A percentile compares a stretch with the other conserved stretches of the same genome.
Conservation (phyloP, 1,140 invertebrate species). For the Apolygus lucorum region DNA sequence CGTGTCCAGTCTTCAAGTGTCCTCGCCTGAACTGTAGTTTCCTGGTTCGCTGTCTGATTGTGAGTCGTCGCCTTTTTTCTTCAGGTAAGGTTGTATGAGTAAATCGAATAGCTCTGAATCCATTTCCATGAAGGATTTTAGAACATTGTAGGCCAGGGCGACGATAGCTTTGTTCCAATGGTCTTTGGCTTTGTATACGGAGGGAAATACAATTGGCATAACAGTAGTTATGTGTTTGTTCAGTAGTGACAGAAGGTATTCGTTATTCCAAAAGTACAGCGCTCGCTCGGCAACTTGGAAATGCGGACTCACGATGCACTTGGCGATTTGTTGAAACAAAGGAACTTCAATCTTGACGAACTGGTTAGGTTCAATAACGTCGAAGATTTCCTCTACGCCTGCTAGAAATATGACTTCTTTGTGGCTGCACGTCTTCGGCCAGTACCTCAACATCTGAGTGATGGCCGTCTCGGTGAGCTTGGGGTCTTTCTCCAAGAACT, state of each 20-base stretch:
- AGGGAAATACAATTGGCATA: slow-evolving; percentile 92
- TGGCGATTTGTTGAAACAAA: slow-evolving; percentile 91
- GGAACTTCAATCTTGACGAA: slow-evolving; percentile 97
- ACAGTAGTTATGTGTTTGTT: slow-evolving; percentile 85
- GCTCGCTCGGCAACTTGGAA: slow-evolving; percentile 88
- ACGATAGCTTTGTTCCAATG: slow-evolving; percentile 99
- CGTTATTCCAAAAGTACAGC: slow-evolving; percentile 93
- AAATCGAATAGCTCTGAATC: slow-evolving; percentile 96
- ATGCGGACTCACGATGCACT: slow-evolving; percentile 97
- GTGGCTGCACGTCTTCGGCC: slow-evolving; percentile 98
- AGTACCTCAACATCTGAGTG: slow-evolving; percentile 91
- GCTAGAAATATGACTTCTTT: slow-evolving; percentile 98
- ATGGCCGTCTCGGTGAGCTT: slow-evolving; percentile 92
- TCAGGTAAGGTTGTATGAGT: background rate
- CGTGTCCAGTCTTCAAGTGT: no score
- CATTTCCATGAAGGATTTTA: slow-evolving; percentile 99
- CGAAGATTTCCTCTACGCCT: slow-evolving; percentile 94
- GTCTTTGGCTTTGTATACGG: slow-evolving; percentile 94
- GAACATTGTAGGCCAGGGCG: slow-evolving; percentile 96
- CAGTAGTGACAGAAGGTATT: slow-evolving; percentile 89
- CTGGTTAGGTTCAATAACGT: slow-evolving; percentile 96
- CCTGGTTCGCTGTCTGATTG: background rate
- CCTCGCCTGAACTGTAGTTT: background rate
- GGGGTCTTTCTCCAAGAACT: slow-evolving; percentile 98
- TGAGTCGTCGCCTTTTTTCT: slow-evolving; percentile 1